phyloP scores from a whole-genome alignment of 2,797 vertebrate species.

The Enteromius argenteus region DNA sequence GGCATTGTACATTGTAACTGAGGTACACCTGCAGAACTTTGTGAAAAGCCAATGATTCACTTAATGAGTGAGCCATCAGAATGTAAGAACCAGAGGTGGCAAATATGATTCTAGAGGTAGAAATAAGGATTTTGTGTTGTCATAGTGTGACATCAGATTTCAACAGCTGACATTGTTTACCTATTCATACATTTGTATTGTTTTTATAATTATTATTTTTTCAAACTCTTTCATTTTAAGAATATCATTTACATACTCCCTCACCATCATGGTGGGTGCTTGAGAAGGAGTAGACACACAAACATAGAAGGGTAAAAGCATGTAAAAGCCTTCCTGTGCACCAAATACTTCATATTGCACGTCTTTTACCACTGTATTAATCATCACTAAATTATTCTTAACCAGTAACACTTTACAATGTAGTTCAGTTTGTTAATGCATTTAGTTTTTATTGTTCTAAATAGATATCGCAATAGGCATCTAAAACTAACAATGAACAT shows the following conservation, averaged over 20 bases:
- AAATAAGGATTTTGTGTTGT: constrained; percentile 26
- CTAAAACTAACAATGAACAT: neutral
- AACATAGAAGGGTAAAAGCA: neutral
- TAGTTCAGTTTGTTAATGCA: neutral
- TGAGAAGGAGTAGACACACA: neutral
- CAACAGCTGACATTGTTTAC: neutral
- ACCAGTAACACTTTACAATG: constrained; percentile 1
- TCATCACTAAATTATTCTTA: constrained; percentile 5
- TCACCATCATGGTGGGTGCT: neutral
- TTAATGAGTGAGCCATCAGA: constrained; percentile 22
- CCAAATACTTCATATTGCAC: constrained; percentile 9
- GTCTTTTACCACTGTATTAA: neutral
- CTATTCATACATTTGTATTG: neutral
- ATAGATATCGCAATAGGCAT: neutral
- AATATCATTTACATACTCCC: neutral
- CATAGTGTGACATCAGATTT: constrained; percentile 1
- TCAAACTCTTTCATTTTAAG: neutral
- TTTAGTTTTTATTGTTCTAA: neutral
- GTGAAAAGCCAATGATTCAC: constrained; percentile 44
- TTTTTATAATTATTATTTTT: neutral
- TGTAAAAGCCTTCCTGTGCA: constrained; percentile 6
- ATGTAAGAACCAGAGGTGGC: constrained; percentile 49
- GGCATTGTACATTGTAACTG: constrained; percentile 44
- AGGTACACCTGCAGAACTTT: constrained; percentile 39
- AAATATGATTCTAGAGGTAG: constrained; percentile 57